These are phyloP conservation scores for Prionchulus punctatus DNA, from an alignment of 2,888 invertebrate genomes.

Conservation along the genomic window DNA sequence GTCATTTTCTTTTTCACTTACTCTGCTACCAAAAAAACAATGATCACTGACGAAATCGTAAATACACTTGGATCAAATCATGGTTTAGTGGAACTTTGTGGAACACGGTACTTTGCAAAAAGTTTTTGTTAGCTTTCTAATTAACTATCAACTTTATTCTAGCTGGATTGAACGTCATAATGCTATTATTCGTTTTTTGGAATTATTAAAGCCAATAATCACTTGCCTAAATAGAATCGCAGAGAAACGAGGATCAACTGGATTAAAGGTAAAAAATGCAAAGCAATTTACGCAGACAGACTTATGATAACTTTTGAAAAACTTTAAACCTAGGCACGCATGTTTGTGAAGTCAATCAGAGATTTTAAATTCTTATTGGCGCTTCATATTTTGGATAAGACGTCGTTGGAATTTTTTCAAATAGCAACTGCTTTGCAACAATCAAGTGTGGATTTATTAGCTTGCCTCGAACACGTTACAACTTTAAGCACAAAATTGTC, in stretches of 20 bases:
- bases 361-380: neutral
- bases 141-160: neutral
- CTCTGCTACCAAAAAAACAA: neutral
- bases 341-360: neutral
- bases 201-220: neutral
- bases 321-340: neutral
- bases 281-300: neutral
- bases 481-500: too few relatives aligned
- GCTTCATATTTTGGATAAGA: neutral
- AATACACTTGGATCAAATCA: neutral
- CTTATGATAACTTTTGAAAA: too few relatives aligned
- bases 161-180: neutral
- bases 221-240: neutral
- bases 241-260: neutral
- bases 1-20: neutral
- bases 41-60: neutral
- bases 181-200: neutral
- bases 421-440: too few relatives aligned
- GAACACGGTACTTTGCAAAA: neutral
- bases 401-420: too few relatives aligned
- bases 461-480: too few relatives aligned
- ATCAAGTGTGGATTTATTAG: too few relatives aligned
- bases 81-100: neutral
- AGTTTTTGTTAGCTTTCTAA: neutral
- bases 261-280: neutral